phyloP scores from a whole-genome alignment of 2,797 vertebrate genomes.

The Enteromius treurensis region DNA sequence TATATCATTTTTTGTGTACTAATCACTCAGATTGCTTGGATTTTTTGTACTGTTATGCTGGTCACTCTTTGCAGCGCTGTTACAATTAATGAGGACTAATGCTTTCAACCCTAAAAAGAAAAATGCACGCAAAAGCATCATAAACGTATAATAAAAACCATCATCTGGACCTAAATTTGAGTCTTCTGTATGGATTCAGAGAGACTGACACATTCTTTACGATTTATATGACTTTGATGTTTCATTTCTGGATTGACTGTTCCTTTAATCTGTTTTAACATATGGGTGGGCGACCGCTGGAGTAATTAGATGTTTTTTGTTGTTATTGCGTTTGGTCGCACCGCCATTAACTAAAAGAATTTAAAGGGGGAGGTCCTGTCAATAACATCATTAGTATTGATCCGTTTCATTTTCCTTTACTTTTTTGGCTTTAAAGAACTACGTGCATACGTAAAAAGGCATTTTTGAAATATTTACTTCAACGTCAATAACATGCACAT shows the following conservation, averaged over 20 bases:
- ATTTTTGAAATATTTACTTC: background rate
- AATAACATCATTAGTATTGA: conserved; percentile 32
- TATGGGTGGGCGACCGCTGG: conserved; percentile 8
- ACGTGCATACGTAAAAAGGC: background rate
- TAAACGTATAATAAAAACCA: background rate
- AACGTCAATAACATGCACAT: background rate
- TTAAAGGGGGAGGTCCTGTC: conserved; percentile 21
- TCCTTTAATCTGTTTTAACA: conserved; percentile 26
- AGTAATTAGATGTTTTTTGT: conserved; percentile 2
- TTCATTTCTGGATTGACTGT: background rate
- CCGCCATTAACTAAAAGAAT: background rate
- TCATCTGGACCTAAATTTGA: background rate
- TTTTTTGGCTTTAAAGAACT: background rate
- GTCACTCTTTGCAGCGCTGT: background rate
- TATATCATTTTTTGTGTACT: background rate
- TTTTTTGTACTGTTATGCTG: background rate
- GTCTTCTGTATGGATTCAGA: background rate
- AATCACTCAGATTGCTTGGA: background rate
- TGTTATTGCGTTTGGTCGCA: background rate
- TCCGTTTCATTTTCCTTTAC: background rate
- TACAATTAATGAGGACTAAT: background rate
- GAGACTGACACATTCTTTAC: background rate
- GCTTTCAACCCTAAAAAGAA: background rate
- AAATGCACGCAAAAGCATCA: background rate
- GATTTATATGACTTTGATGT: background rate